Evolutionary conservation across 2,797 vertebrate genomes (phyloP).

Genomic region (Paedocypris micromegethes): DNA sequence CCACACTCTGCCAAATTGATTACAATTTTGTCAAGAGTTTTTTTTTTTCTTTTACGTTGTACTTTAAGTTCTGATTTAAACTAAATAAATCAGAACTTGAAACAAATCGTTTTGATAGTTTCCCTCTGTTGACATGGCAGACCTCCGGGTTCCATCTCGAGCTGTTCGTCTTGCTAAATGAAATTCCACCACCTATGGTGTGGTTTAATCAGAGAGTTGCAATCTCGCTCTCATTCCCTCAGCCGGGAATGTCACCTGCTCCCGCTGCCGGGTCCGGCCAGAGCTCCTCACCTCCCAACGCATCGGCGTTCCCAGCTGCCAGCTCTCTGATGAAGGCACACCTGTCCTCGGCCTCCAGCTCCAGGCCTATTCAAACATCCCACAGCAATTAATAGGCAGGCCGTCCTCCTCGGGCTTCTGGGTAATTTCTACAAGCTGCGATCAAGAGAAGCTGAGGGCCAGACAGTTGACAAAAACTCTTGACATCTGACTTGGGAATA

Average conservation of each 20-base stretch:
- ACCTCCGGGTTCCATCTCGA: constrained; percentile 18
- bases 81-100: neutral
- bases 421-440: constrained; percentile 62
- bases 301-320: constrained; percentile 70
- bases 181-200: constrained; percentile 46
- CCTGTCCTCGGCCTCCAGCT: constrained; percentile 71
- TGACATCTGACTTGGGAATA: constrained; percentile 54
- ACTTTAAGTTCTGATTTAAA: neutral
- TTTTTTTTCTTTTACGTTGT: neutral
- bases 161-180: constrained; percentile 36
- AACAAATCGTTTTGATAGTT: neutral
- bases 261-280: constrained; percentile 63
- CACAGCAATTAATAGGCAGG: constrained; percentile 71
- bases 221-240: constrained; percentile 73
- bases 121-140: constrained; percentile 9
- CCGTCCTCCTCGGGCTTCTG: constrained; percentile 62
- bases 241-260: constrained; percentile 72
- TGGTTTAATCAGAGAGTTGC: constrained; percentile 66
- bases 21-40: no score
- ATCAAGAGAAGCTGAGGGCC: constrained; percentile 51
- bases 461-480: constrained; percentile 57
- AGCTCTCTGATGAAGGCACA: constrained; percentile 74
- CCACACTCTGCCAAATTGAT: no score
- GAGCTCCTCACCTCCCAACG: constrained; percentile 45
- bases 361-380: constrained; percentile 71